Conservation (phyloP, 92 coral and sea anemone genomes). For the Pocillopora meandrina region DNA sequence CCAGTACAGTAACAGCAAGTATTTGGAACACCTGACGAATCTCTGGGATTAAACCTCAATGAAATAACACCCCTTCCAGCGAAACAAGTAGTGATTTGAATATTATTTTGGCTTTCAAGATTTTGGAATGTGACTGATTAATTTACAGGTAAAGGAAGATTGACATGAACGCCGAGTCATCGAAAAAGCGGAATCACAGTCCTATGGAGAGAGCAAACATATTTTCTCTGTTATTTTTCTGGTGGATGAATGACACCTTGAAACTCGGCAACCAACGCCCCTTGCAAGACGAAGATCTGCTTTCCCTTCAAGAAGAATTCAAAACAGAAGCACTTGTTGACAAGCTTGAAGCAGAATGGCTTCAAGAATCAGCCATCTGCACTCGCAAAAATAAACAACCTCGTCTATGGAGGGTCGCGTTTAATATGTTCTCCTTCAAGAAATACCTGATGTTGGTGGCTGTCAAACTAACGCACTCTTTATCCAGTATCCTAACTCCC, state of each 20-base stretch:
- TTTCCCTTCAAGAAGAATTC: constrained; percentile 40
- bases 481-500: constrained; percentile 9
- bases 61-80: no score
- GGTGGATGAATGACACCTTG: constrained; percentile 49
- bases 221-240: constrained; percentile 42
- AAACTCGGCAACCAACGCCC: constrained; percentile 44
- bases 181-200: neutral
- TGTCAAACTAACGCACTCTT: constrained; percentile 18
- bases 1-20: no score
- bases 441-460: neutral
- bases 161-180: neutral
- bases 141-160: neutral
- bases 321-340: constrained; percentile 32
- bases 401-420: constrained; percentile 43
- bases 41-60: no score
- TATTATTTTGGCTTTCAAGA: no score
- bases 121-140: neutral
- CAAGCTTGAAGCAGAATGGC: constrained; percentile 37
- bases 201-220: constrained; percentile 41
- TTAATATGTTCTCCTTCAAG: constrained; percentile 30
- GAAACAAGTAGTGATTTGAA: no score
- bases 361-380: constrained; percentile 9
- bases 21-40: no score
- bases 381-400: constrained; percentile 3
- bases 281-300: constrained; percentile 39